A percentile compares a stretch with the other conserved stretches of the same genome.
Conservation (phyloP, 1,140 invertebrate species). For the Xylocopa sonorina region DNA sequence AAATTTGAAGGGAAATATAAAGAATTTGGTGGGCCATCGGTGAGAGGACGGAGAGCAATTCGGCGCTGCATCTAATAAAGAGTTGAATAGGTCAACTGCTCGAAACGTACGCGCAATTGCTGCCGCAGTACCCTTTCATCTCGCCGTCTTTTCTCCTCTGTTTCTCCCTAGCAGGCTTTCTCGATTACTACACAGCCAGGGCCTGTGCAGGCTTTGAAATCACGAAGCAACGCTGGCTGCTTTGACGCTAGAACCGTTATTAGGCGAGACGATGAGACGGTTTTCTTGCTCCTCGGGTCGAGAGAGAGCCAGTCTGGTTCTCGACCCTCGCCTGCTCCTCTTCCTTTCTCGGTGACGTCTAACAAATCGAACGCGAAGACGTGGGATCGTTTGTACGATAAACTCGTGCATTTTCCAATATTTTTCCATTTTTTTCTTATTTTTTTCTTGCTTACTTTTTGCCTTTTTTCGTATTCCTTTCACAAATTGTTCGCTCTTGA, state of each 20-base stretch:
- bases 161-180: conserved; percentile 38
- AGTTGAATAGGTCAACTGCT: conserved; percentile 63
- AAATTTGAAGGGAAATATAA: not conserved
- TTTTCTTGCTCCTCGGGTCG: conserved; percentile 50
- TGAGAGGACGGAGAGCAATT: conserved; percentile 37
- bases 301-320: conserved; percentile 34
- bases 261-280: conserved; percentile 57
- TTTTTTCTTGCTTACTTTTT: not conserved
- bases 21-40: not conserved
- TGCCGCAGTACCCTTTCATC: conserved; percentile 58
- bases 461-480: too few relatives aligned
- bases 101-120: conserved; percentile 59
- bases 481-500: not conserved
- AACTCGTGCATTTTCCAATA: conserved; percentile 7
- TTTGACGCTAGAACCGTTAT: conserved; percentile 59
- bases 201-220: conserved; percentile 52
- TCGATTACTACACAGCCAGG: conserved; percentile 39
- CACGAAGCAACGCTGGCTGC: conserved; percentile 40
- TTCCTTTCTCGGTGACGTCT: conserved; percentile 22
- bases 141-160: conserved; percentile 43
- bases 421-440: not conserved
- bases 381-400: not conserved
- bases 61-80: conserved; percentile 52
- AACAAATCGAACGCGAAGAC: conserved; percentile 42
- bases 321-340: conserved; percentile 24